Percentiles rank a stretch among this genome's conserved stretches.
phyloP scores from a whole-genome alignment of 2,888 invertebrate genomes.

The Cybosia mesomella region DNA sequence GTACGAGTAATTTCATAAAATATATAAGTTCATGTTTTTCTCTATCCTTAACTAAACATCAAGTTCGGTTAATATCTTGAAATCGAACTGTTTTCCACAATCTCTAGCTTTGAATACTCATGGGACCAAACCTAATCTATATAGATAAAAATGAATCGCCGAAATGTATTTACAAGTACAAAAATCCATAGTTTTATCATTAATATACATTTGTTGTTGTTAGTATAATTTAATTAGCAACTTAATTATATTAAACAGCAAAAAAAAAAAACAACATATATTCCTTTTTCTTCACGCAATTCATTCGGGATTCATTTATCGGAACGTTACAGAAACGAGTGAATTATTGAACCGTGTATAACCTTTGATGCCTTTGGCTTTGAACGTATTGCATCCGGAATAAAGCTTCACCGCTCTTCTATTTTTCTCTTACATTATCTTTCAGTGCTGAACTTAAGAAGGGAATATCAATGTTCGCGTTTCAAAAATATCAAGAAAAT shows the following conservation, averaged over 20 bases:
- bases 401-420: slow-evolving; percentile 15
- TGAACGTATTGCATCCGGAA: slow-evolving; percentile 20
- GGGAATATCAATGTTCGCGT: neutral
- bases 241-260: neutral
- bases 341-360: slow-evolving; percentile 23
- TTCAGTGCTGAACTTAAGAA: neutral
- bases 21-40: too few species aligned
- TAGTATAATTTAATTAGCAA: neutral
- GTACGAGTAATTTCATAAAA: too few species aligned
- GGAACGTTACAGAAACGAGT: slow-evolving; percentile 23
- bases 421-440: slow-evolving; percentile 8
- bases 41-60: too few species aligned
- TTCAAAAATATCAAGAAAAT: neutral
- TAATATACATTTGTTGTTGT: neutral
- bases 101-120: neutral
- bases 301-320: slow-evolving; percentile 22
- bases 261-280: neutral
- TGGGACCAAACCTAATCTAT: too few species aligned
- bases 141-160: too few species aligned
- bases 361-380: slow-evolving; percentile 21
- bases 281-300: slow-evolving; percentile 13
- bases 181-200: neutral
- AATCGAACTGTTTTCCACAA: neutral
- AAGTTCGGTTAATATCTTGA: neutral
- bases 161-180: too few species aligned